Conservation (phyloP, 2,797 vertebrate genomes). For the Clarias platycephalus region DNA sequence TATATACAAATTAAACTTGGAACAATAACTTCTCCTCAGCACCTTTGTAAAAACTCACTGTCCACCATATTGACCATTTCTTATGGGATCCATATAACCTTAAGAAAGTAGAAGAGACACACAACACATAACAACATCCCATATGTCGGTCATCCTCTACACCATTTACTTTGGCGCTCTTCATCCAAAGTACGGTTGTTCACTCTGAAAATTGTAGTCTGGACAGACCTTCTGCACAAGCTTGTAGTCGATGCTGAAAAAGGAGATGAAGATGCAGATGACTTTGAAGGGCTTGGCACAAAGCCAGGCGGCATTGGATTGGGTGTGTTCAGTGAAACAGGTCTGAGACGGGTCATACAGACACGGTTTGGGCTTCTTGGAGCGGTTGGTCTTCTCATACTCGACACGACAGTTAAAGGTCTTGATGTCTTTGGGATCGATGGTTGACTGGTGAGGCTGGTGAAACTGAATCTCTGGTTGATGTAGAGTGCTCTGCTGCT, state of each 20-base stretch:
- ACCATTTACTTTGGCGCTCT: not conserved
- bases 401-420: conserved; percentile 95
- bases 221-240: conserved; percentile 98
- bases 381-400: conserved; percentile 94
- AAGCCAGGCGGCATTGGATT: conserved; percentile 94
- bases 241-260: conserved; percentile 98
- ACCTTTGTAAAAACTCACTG: conserved; percentile 30
- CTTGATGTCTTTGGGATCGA: conserved; percentile 84
- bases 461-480: conserved; percentile 74
- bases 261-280: conserved; percentile 98
- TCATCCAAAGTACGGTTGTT: conserved; percentile 92
- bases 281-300: conserved; percentile 98
- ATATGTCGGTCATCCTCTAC: conserved; percentile 47
- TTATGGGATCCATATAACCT: conserved; percentile 35
- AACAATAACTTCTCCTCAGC: conserved; percentile 30
- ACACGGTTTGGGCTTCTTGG: conserved; percentile 92
- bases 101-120: conserved; percentile 32
- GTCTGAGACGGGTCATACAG: conserved; percentile 92
- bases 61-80: conserved; percentile 38
- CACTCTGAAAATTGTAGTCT: conserved; percentile 97
- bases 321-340: conserved; percentile 96
- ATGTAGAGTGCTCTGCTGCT: conserved; percentile 66
- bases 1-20: conserved; percentile 74
- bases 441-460: conserved; percentile 81
- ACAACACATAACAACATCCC: conserved; percentile 35